Base-by-base conservation (phyloP, 2,113 vertebrate species). In the Tapirus terrestris region DNA sequence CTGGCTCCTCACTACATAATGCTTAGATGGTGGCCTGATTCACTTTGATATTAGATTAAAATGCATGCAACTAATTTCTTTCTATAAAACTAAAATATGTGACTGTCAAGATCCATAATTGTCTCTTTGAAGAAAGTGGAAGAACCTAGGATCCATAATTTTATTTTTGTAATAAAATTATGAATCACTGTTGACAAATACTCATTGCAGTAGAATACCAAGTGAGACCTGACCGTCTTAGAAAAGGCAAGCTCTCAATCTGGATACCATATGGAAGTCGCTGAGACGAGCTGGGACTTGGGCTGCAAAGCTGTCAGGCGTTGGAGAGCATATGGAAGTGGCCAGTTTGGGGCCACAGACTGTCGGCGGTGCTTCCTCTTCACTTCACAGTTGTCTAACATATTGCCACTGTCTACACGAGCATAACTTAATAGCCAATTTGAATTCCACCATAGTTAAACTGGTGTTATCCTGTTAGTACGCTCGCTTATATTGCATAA, bases 261-360 rank as follows among this genome's bases (percentile, higher is more conserved):
- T 97, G 29, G 43, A 16, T 63, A 61, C 98, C 98, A 96, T 98
- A 96, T 97, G 98, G 97, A 93, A 75, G 89, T 81, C 85, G 68
- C 94, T 2, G 83, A 97, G 96, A 93, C 96, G 97, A 98, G 88
- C 36, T 89, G 95, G 96, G 94, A 92, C 97, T 95, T 72, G 87
- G 98, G 96, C 96, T 87, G 73, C 89, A 76, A 96, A 98, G 97
- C 98, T 98, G 98, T 63, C 97, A 60, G 96, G 83, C 87, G 18
- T 63, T 56, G 39, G 77, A 48, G 81, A 97, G 89, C 98, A 98
- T 97, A 97, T 97, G 98, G 98, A 96, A 96, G 93, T 91, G 96
- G 95, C 73, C 81, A 84, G 92, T 96, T 94, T 63, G 92, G 45
- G 96, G 97, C 82, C 97, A 65, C 27, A 1, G 94, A 89, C 97